phyloP scores from a whole-genome alignment of 2,797 vertebrate genomes.

The Iguana delicatissima region DNA sequence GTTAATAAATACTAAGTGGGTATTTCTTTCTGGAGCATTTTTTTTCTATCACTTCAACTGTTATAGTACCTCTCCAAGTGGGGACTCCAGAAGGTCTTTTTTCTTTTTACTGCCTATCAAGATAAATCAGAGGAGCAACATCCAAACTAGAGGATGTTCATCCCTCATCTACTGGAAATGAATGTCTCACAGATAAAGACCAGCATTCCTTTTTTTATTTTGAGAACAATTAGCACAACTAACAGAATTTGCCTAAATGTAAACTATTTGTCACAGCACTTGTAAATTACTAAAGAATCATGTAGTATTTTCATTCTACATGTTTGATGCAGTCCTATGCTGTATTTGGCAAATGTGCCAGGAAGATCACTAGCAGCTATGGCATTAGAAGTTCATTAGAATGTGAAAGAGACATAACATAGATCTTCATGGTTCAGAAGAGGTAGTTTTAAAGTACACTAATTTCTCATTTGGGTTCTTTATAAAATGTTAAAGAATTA shows the following conservation, averaged over 20 bases:
- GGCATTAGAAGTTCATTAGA: neutral
- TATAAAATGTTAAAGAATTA: neutral
- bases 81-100: too few species aligned
- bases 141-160: too few species aligned
- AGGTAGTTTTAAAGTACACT: neutral
- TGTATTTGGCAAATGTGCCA: neutral
- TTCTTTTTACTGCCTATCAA: too few species aligned
- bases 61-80: too few species aligned
- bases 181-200: too few species aligned
- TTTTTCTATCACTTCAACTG: too few species aligned
- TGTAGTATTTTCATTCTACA: neutral
- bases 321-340: neutral
- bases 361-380: neutral
- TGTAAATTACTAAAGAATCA: neutral
- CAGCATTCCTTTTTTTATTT: neutral
- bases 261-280: neutral
- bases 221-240: neutral
- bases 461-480: neutral
- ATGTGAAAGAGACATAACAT: neutral
- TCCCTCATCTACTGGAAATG: too few species aligned
- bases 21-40: too few species aligned
- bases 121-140: too few species aligned
- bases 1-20: too few species aligned
- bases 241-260: neutral
- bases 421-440: neutral